Base-by-base conservation (phyloP, 53 echinoderm and acorn worm species). In the Astropecten irregularis region DNA sequence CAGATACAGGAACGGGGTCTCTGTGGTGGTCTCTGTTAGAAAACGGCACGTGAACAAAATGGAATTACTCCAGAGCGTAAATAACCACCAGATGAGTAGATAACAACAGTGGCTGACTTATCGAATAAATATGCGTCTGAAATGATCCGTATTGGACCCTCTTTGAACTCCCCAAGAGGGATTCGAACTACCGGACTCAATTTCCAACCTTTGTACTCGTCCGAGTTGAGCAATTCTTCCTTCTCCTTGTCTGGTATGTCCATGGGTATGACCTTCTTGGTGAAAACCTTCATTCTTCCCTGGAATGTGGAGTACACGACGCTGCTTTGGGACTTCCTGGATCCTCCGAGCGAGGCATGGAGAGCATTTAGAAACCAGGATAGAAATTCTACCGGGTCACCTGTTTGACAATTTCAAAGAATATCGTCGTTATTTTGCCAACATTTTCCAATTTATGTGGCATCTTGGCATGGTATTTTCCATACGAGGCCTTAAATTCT, bases 331-430 rank as follows among this genome's bases (percentile, higher is more conserved):
- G 81, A 31, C 23, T 94, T 94, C 51, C 88, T 89, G 30, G 83
- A 87, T 21, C 97, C 97, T 2, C 87, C 91, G 1, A 97, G 83
- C 0, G 97, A 91, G 19, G 91, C 82, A 40, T 97, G 97, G 15
- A 97, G 89, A 15, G 97, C 93, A 27, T 97, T 97, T 11, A 97
- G 87, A 72, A 97, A 97, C 97, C 97, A 97, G 36, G 97, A 91
- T 55, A 97, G 82, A 39, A 97, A 91, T 28, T 97, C 97, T 3
- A 97, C 97, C n/a, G 96, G 97, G 50, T 96, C 96, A 84, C 96
- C 96, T 96, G 73, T 0, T 49, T 19, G 26, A 31, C n/a, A n/a
- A n/a, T n/a, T n/a, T n/a, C n/a, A n/a, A n/a, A n/a, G n/a, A n/a
- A n/a, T 71, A 22, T 16, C 13, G 13, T n/a, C 39, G 19, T 40